These are phyloP conservation scores for Equus przewalskii DNA, from an alignment of 2,113 vertebrate genomes.

Conservation along the genomic window DNA sequence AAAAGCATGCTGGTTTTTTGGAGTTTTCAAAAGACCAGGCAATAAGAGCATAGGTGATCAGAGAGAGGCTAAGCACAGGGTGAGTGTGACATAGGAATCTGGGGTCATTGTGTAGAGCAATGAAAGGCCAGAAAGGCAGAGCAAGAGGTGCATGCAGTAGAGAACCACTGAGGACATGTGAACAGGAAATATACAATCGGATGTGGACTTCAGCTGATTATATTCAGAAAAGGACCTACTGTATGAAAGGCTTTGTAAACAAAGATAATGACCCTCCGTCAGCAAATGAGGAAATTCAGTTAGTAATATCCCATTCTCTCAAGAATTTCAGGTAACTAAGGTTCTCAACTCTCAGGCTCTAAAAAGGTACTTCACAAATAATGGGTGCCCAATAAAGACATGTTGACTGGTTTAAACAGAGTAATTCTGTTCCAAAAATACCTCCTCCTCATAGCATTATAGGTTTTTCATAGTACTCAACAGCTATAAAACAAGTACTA, in stretches of 20 bases:
- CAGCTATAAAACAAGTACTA: conserved; percentile 9
- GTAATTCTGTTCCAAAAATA: conserved; percentile 29
- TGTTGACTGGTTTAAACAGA: background rate
- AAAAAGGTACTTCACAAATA: conserved; percentile 52
- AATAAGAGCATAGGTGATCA: background rate
- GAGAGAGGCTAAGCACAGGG: background rate
- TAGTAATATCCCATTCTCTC: background rate
- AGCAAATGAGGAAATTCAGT: conserved; percentile 52
- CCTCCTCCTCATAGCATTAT: background rate
- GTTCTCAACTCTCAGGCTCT: conserved; percentile 39
- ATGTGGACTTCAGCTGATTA: background rate
- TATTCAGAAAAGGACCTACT: conserved; percentile 14
- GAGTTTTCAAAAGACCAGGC: background rate
- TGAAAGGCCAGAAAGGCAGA: background rate
- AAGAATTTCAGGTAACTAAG: conserved; percentile 24
- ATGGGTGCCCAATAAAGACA: background rate
- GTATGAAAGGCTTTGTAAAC: background rate
- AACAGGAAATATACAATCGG: background rate
- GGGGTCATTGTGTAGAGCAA: background rate
- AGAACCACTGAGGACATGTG: background rate
- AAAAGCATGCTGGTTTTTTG: background rate
- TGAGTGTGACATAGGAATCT: background rate
- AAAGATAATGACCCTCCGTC: conserved; percentile 19
- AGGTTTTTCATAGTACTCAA: conserved; percentile 22
- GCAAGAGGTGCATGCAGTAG: background rate